These are phyloP conservation scores for Yponomeuta malinellus DNA, from an alignment of 2,888 invertebrate species.

Conservation along the genomic window DNA sequence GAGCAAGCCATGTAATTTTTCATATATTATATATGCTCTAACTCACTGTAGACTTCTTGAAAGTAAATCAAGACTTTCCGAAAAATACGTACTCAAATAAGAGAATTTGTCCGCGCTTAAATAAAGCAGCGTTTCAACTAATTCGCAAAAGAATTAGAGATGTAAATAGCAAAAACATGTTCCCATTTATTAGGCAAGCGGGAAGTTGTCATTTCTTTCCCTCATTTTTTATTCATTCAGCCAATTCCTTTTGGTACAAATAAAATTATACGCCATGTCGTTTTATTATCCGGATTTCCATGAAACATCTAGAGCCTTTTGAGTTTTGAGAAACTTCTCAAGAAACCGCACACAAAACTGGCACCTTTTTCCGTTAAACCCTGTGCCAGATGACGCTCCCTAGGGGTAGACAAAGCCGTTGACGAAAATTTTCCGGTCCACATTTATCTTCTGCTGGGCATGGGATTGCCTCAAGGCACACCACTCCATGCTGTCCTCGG, in stretches of 20 bases:
- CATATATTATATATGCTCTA: too few species aligned
- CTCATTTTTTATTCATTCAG: slow-evolving; percentile 46
- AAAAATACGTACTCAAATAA: too few species aligned
- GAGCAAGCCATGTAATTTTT: too few species aligned
- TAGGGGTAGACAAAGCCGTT: too few species aligned
- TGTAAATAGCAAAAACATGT: slow-evolving; percentile 15
- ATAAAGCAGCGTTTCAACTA: neutral
- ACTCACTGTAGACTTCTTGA: neutral
- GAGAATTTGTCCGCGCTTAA: neutral
- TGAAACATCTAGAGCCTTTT: slow-evolving; percentile 27
- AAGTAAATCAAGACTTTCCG: neutral
- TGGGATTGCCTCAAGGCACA: too few species aligned
- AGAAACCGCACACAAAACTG: too few species aligned
- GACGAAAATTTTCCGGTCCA: too few species aligned
- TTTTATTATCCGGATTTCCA: slow-evolving; percentile 40
- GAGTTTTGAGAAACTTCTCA: neutral
- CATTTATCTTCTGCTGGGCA: too few species aligned
- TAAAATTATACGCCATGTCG: slow-evolving; percentile 43
- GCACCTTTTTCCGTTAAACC: too few species aligned
- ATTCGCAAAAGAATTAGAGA: slow-evolving; percentile 10
- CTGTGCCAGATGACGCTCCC: too few species aligned
- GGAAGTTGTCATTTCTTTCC: neutral
- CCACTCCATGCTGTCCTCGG: too few species aligned
- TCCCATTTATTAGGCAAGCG: slow-evolving; percentile 10
- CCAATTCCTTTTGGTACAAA: slow-evolving; percentile 26